phyloP scores from a whole-genome alignment of 2,113 vertebrate species.

The Otocyon megalotis region DNA sequence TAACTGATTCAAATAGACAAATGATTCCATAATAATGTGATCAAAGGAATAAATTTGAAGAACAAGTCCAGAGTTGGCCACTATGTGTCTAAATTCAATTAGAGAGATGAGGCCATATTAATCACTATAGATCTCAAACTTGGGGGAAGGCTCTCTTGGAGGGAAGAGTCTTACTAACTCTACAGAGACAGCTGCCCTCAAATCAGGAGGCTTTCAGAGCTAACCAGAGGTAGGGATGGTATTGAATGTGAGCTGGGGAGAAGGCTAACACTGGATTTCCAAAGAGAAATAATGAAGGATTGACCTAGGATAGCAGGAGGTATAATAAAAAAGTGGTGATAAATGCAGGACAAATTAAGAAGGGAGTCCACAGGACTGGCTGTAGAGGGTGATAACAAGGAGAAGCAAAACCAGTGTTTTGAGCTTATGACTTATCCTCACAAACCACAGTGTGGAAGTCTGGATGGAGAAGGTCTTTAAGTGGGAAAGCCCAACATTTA shows the following conservation, averaged over 20 bases:
- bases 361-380: not conserved
- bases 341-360: not conserved
- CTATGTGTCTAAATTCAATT: not conserved
- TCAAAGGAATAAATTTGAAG: not conserved
- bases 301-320: not conserved
- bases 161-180: not conserved
- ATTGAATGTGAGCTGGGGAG: not conserved
- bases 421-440: not conserved
- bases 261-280: not conserved
- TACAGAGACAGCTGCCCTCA: not conserved
- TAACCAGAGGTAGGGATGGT: not conserved
- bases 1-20: conserved; percentile 4
- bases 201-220: not conserved
- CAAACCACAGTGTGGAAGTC: not conserved
- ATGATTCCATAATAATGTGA: not conserved
- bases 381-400: not conserved
- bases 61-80: not conserved
- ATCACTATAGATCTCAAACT: no score
- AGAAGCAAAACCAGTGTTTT: not conserved
- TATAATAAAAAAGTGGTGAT: not conserved
- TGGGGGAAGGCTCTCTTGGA: fast-evolving
- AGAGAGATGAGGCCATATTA: not conserved
- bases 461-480: no score
- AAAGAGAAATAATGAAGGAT: conserved; percentile 21
- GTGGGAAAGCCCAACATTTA: not conserved